These are phyloP conservation scores for Monarcha castaneiventris DNA, from an alignment of 2,113 vertebrate genomes.

Conservation along the genomic window DNA sequence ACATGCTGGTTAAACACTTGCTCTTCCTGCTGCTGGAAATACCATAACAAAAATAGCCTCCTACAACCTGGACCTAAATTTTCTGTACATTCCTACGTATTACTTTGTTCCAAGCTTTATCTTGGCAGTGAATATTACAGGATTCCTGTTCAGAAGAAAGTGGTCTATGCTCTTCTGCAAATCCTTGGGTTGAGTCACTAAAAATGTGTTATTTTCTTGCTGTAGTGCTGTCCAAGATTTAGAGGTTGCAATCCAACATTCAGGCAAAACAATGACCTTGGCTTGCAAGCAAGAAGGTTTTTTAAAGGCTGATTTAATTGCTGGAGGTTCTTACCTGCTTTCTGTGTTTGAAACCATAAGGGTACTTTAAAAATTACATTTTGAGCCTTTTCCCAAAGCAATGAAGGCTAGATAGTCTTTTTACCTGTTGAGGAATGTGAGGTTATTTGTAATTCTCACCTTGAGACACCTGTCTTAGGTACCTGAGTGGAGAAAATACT, in stretches of 20 bases:
- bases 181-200: background rate
- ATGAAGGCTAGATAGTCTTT: background rate
- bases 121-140: background rate
- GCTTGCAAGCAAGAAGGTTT: background rate
- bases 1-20: background rate
- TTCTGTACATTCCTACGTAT: background rate
- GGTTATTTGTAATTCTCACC: background rate
- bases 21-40: background rate
- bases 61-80: background rate
- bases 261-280: background rate
- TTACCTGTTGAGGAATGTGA: background rate
- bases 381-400: background rate
- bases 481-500: background rate
- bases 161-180: background rate
- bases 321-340: background rate
- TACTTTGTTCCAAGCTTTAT: background rate
- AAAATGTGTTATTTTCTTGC: background rate
- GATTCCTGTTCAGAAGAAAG: background rate
- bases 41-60: background rate
- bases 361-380: background rate
- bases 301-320: background rate
- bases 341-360: background rate
- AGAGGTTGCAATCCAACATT: background rate
- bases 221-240: background rate
- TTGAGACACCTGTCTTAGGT: background rate